Base-by-base conservation (phyloP, 2,888 invertebrate species). In the Acanthosoma haemorrhoidale region DNA sequence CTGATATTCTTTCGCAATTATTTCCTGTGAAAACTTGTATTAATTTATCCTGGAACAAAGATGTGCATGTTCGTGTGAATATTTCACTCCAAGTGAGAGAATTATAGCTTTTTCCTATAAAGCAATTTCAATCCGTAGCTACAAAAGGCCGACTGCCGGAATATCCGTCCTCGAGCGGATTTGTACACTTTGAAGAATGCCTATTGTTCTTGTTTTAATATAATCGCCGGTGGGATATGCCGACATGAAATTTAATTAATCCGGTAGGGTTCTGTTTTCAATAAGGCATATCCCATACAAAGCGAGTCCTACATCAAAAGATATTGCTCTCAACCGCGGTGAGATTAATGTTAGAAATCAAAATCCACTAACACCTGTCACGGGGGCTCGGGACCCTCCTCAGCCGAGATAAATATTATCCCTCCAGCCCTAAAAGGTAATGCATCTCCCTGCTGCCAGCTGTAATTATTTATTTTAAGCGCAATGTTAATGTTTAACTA, bases 311-410 rank as follows among this genome's bases (percentile, higher is more conserved):
- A 21, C 61, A 61, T 61, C 61, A 61, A 61, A 61, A 61, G 61
- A 61, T 61, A 61, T 61, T 61, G 61, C 61, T 21, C 16, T 6
- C n/a, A 4, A 2, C n/a, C 25, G 2, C 51, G 21, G n/a, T 15
- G 61, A 61, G 61, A 61, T 61, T 61, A 61, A 61, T 61, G 61
- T 61, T 21, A 34, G 34, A 36, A 61, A 61, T 61, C 61, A 61
- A 61, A 61, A 61, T 36, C 36, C 34, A 38, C 34, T 36, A 61
- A 38, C 38, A 36, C 61, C 61, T 61, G 61, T 61, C 61, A 61
- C 51, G 21, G 6, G n/a, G 25, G 6, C 25, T 16, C 25, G n/a
- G 25, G n/a, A 51, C 51, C 51, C 51, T 51, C 29, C 51, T 51
- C 51, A 51, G n/a, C 25, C 25, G 11, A 51, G 51, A 51, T 51